These are phyloP conservation scores for Leptestheria dahalacensis DNA, from an alignment of 1,140 invertebrate species.

Conservation along the genomic window DNA sequence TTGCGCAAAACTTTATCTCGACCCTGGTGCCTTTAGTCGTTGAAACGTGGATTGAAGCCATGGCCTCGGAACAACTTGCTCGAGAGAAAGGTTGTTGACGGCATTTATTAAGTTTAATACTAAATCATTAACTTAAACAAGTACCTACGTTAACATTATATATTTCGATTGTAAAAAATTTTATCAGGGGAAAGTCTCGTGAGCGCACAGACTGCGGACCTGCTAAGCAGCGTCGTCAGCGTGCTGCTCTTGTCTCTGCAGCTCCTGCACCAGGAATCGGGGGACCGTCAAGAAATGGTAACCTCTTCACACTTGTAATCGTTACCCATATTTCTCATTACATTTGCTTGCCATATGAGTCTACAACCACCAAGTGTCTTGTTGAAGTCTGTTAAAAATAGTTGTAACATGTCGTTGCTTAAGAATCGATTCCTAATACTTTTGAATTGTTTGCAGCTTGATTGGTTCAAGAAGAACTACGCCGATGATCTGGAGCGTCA, in stretches of 20 bases:
- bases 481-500: background rate
- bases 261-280: background rate
- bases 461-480: background rate
- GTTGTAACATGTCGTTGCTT: background rate
- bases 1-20: background rate
- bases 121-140: background rate
- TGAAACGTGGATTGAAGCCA: constrained; percentile 14
- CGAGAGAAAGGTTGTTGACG: background rate
- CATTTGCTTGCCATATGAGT: no score
- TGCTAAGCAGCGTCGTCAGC: background rate
- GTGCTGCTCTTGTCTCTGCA: background rate
- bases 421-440: background rate
- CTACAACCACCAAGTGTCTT: no score
- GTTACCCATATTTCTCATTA: no score
- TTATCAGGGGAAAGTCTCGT: background rate
- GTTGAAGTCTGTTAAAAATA: no score
- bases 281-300: background rate
- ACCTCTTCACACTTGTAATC: no score
- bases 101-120: background rate
- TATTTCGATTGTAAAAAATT: background rate
- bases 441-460: background rate
- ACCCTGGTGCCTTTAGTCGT: background rate
- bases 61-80: constrained; percentile 3
- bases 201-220: background rate
- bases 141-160: background rate